Base-by-base conservation (phyloP, 2,113 vertebrate genomes). In the Chionomys nivalis region DNA sequence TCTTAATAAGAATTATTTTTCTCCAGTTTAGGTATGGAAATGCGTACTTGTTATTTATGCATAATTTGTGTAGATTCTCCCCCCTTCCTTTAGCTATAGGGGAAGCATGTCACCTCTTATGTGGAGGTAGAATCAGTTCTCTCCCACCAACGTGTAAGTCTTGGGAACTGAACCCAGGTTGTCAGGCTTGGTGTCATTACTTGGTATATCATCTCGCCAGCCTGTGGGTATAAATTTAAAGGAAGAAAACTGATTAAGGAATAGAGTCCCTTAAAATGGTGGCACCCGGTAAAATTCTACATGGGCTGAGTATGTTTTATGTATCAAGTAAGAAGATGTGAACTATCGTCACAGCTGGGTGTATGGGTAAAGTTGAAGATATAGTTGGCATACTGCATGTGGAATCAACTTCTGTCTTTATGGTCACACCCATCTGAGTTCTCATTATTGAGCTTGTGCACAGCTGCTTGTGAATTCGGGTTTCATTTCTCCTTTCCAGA, bases 141-240 rank as follows among this genome's bases (percentile, higher is more conserved):
- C 14, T 31, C n/a, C 55, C 44, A 44, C 58, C 58, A 42, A 83
- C 7, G 61, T 28, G 58, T 42, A 63, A 13, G n/a, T 61, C 24
- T 17, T 65, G n/a, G 81, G 26, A 65, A 63, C 19, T 63, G 14
- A 65, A 63, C 26, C 42, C 55, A 65, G 14, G 26, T 11, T 11
- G 39, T 44, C 26, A 63, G 39, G 14, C n/a, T 65, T 63, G n/a
- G n/a, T 24, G 5, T 9, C 81, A 42, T 63, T 63, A 3, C 81
- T 42, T 65, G 26, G 39, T 63, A n/a, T 31, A 4, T 26, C 81
- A 19, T 31, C 14, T 42, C 58, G 5, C 7, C n/a, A 83, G 58
- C 81, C 81, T 83, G 7, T 42, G 47, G 85, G 86, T 88, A 44
- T 82, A 89, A 73, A 90, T 93, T 75, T 81, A 78, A 91, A 89